Percentiles rank a stretch among this genome's conserved stretches.
Evolutionary conservation across 2,797 vertebrate genomes (phyloP).

Genomic region (Mionectes olivaceus): DNA sequence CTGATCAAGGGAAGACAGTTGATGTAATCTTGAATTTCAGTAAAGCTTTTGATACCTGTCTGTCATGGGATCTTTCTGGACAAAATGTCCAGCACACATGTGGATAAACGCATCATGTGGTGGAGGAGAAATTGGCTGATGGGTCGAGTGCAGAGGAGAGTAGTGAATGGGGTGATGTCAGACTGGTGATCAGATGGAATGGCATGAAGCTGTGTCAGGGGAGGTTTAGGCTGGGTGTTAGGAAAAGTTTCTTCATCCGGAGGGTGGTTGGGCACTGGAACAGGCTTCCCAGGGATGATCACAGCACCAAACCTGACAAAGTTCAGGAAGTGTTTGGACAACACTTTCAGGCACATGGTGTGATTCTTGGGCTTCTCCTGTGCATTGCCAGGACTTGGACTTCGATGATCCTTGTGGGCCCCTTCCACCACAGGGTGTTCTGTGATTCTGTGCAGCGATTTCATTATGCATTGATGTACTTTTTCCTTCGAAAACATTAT

Average conservation of each 20-base stretch:
- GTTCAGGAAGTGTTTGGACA: background rate
- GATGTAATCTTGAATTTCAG: background rate
- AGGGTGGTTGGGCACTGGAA: accelerated
- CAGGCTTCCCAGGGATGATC: background rate
- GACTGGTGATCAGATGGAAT: background rate
- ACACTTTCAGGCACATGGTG: accelerated
- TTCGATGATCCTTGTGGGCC: background rate
- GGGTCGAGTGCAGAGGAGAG: background rate
- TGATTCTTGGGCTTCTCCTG: no score
- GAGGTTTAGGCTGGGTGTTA: background rate
- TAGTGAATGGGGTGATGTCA: background rate
- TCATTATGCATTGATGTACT: background rate
- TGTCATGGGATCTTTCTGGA: background rate
- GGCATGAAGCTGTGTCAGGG: background rate
- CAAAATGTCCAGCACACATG: background rate
- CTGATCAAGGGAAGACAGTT: background rate
- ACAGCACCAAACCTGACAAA: accelerated
- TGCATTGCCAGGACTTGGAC: no score
- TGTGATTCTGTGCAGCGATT: background rate
- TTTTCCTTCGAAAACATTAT: background rate
- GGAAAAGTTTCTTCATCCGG: background rate
- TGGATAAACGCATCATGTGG: no score
- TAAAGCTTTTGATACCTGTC: background rate
- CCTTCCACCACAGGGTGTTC: background rate
- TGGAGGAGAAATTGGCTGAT: background rate